Base-by-base conservation (phyloP, 2,888 invertebrate species). In the Zaprionus lineosus region DNA sequence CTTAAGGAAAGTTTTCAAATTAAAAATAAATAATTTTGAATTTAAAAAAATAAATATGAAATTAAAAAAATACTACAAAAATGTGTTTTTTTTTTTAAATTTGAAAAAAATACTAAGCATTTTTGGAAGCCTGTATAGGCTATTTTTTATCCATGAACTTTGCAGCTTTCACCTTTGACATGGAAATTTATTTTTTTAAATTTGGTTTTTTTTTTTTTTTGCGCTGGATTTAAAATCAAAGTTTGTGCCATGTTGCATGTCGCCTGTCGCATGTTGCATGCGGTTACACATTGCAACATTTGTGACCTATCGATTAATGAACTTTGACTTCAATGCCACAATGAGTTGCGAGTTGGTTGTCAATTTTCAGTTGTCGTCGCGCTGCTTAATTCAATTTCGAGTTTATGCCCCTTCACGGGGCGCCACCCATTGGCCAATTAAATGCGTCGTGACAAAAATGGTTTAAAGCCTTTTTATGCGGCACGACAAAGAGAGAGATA, bases 391-490 rank as follows among this genome's bases (percentile, higher is more conserved):
- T 64, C 47, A 68, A 68, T 68, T 68, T 51, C n/a, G 15, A 33
- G 41, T 57, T 63, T 36, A 44, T 39, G 40, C 21, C 41, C 14
- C 33, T 6, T 29, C 26, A 15, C 39, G 34, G 28, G 44, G 24
- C 4, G n/a, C 21, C 18, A 36, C 43, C 14, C 9, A 31, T 52
- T 40, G 67, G 60, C 55, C 72, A 65, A 72, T 69, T 66, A 69
- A 69, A 56, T 66, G 72, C 55, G 48, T 56, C 58, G 66, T 59
- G 66, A 37, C 47, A 16, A 59, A 74, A 74, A 61, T 64, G 33
- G 43, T 69, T 73, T 56, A 59, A 52, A 52, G 51, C 36, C 40
- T 21, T 24, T n/a, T n/a, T n/a, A n/a, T n/a, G n/a, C n/a, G n/a
- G n/a, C n/a, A n/a, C n/a, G n/a, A n/a, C n/a, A n/a, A n/a, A n/a